phyloP scores from a whole-genome alignment of 2,797 vertebrate species.

The Bradypodion ventrale region DNA sequence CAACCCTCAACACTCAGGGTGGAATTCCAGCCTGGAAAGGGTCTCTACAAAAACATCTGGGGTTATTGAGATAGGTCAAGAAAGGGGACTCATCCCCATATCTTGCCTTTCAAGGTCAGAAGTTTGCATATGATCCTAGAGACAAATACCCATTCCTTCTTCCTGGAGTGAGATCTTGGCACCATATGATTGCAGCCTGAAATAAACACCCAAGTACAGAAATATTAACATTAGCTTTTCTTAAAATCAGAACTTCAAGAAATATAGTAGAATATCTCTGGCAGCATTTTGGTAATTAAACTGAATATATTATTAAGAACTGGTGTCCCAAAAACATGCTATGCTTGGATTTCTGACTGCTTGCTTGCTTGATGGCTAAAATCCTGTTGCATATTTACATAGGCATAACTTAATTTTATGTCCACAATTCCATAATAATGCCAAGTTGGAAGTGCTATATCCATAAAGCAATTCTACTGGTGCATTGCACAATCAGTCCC shows the following conservation, averaged over 20 bases:
- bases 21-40: neutral
- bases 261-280: neutral
- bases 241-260: neutral
- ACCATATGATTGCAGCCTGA: no score
- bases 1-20: neutral
- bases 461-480: no score
- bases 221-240: neutral
- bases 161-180: neutral
- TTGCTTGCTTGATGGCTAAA: constrained; percentile 14
- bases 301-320: neutral
- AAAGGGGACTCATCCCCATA: neutral
- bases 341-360: neutral
- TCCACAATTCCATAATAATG: no score
- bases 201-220: neutral
- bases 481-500: no score
- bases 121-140: neutral
- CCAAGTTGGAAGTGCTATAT: no score
- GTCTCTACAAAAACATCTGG: neutral
- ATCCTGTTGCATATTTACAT: neutral
- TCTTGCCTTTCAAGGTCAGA: neutral
- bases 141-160: neutral
- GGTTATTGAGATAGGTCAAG: neutral
- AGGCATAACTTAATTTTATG: no score
- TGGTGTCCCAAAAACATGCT: neutral
- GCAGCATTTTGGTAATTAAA: no score